Conservation (phyloP, 2,888 invertebrate species). For the Baronia brevicornis region DNA sequence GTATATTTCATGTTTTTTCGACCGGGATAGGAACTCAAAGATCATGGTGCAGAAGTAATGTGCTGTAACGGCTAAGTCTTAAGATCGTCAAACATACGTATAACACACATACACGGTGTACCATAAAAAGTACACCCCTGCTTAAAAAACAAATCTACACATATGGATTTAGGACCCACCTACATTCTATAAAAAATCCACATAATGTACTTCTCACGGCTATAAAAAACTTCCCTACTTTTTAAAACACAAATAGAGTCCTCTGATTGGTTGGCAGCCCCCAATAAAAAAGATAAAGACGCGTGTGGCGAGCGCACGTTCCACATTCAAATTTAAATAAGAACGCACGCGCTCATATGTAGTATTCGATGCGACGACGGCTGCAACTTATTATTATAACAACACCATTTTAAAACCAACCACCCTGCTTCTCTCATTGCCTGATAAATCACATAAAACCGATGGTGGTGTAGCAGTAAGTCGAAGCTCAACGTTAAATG, state of each 20-base stretch:
- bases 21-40: too few species aligned
- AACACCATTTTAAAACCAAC: constrained; percentile 44
- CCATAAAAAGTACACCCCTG: too few species aligned
- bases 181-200: constrained; percentile 38
- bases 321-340: constrained; percentile 61
- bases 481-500: constrained; percentile 31
- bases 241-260: constrained; percentile 45
- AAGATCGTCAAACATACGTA: too few species aligned
- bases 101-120: too few species aligned
- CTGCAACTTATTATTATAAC: constrained; percentile 64
- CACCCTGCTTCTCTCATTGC: constrained; percentile 18
- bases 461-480: constrained; percentile 20
- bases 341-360: constrained; percentile 59
- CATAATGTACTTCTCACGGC: constrained; percentile 19
- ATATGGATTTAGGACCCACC: constrained; percentile 36
- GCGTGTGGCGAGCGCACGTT: constrained; percentile 57
- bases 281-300: constrained; percentile 68
- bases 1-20: too few species aligned
- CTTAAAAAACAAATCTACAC: too few species aligned
- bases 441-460: constrained; percentile 8
- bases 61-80: too few species aligned
- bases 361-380: constrained; percentile 43
- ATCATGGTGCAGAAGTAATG: too few species aligned
- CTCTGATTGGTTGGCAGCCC: constrained; percentile 54
- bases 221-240: constrained; percentile 64